Conservation (phyloP, 2,797 vertebrate species). For the Uromys caudimaculatus region DNA sequence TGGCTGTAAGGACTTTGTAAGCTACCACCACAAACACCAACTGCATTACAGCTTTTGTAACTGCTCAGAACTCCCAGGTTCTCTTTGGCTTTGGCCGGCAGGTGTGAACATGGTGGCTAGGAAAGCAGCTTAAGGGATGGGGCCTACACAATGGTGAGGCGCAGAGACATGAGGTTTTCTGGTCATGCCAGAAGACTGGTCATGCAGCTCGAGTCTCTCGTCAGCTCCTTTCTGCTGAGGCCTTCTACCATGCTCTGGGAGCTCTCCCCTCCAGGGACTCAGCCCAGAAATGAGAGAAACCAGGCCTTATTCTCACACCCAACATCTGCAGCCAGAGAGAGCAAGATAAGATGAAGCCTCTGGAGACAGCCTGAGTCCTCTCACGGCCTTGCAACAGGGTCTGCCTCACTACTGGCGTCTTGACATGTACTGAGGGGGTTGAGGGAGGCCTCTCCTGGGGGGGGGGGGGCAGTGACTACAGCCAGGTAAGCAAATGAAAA, state of each 20-base stretch:
- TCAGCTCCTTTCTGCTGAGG: background rate
- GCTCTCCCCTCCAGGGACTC: background rate
- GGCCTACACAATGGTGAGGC: background rate
- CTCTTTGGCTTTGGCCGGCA: background rate
- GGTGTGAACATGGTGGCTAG: background rate
- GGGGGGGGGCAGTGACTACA: background rate
- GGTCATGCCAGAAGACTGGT: background rate
- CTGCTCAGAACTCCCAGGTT: background rate
- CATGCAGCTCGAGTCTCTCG: background rate
- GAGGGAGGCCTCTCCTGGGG: background rate
- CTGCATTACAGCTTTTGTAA: background rate
- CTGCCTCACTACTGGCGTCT: background rate
- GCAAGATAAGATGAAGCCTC: background rate
- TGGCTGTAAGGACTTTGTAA: background rate
- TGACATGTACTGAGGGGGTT: background rate
- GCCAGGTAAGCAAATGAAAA: background rate
- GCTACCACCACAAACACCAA: background rate
- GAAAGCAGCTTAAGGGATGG: background rate
- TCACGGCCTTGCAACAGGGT: background rate
- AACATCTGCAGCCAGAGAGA: background rate
- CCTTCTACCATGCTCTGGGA: background rate
- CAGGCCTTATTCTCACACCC: background rate
- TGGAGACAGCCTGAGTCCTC: background rate
- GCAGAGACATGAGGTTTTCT: background rate
- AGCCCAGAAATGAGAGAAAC: conserved; percentile 52